phyloP scores from a whole-genome alignment of 2,797 vertebrate species.

The Glyptemys insculpta region DNA sequence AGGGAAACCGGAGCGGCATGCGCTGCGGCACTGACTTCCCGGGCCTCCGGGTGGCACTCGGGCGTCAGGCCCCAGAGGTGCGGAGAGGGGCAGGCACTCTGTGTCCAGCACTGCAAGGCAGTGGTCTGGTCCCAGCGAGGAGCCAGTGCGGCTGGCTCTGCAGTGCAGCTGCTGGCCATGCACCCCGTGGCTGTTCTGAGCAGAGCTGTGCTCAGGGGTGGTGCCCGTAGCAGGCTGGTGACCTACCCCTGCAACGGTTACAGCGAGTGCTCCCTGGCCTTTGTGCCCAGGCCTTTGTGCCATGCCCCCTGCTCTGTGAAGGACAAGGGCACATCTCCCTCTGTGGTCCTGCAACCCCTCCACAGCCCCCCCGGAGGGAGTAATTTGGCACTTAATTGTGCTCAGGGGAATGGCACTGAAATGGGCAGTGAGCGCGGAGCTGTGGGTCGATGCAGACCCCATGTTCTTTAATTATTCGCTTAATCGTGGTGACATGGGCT shows the following conservation, averaged over 20 bases:
- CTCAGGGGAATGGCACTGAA: constrained; percentile 65
- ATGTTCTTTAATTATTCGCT: constrained; percentile 79
- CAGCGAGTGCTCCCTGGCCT: background rate
- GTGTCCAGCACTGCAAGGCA: no score
- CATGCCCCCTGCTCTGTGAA: rapidly evolving
- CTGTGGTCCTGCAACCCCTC: background rate
- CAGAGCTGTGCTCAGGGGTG: rapidly evolving
- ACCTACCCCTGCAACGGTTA: background rate
- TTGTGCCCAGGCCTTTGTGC: no score
- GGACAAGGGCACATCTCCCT: background rate
- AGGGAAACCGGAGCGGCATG: background rate
- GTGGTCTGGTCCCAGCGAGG: background rate
- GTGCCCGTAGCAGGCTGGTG: background rate
- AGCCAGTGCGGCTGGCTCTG: background rate
- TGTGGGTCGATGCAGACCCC: constrained; percentile 68
- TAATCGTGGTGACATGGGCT: constrained; percentile 86
- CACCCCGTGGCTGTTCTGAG: rapidly evolving
- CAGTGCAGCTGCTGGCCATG: background rate
- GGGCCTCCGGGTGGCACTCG: no score
- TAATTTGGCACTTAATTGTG: constrained; percentile 74
- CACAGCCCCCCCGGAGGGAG: background rate
- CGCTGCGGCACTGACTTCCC: no score
- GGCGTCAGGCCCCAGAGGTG: background rate
- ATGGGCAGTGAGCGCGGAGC: constrained; percentile 59
- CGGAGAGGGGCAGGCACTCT: background rate